Evolutionary conservation across 2,797 vertebrate species (phyloP), one percentile per base, ranked within the genome.

Genomic region (Cynopterus sphinx): DNA sequence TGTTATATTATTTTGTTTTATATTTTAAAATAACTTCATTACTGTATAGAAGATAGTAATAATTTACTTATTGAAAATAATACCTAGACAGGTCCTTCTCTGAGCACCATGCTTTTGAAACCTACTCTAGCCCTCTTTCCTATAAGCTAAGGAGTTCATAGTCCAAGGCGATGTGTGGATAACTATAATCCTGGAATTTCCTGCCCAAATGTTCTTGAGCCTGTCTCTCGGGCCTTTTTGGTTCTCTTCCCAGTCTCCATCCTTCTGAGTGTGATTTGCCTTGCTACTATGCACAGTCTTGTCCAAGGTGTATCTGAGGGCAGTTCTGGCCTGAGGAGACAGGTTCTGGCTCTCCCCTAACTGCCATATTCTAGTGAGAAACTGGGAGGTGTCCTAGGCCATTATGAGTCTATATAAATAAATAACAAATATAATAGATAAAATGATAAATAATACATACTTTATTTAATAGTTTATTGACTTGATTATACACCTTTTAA

Each of bases 1-100:
- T 41, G 24, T 57, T 43, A 74, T 26, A 51, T 73, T 73, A 61
- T 63, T 88, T 85, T 68, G 17, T 51, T 51, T 59, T 17, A 63
- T 17, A 11, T 79, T 94, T 51, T 7, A n/a, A 78, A 71, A 59
- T 17, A 63, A 67, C 9, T 65, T 78, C 70, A 61, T 90, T 73
- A 63, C 16, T 82, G 36, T 78, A 13, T 70, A 51, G 26, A 28
- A 68, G 43, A 70, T 39, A 46, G 31, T 31, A 70, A 59, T 16
- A 39, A 67, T 61, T 57, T 85, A 31, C 36, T 59, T 24, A 74
- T n/a, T 71, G 17, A 43, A 39, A 85, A 67, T 49, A 77, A 73
- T 13, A 57, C 43, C 21, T 57, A 21, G 9, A 87, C 17, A 61
- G 1, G 13, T 49, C 46, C 26, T 88, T 55, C 5, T 85, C n/a